These are phyloP conservation scores for Epinotia brunnichana DNA, from an alignment of 2,888 invertebrate species.

Conservation along the genomic window DNA sequence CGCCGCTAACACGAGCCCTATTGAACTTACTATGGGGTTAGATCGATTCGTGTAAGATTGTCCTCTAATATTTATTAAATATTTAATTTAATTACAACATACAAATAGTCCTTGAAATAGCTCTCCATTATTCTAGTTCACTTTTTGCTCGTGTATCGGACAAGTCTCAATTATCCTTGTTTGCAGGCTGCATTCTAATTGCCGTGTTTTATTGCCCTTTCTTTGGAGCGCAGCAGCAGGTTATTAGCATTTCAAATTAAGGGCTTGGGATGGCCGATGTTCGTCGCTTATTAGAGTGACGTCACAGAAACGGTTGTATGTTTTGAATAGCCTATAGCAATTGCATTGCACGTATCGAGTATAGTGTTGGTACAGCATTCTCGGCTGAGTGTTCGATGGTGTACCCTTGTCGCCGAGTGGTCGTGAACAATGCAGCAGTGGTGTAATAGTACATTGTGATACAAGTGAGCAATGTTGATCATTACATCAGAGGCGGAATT, in stretches of 20 bases:
- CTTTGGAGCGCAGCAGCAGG: neutral
- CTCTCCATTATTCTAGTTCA: neutral
- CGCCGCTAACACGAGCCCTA: too few species aligned
- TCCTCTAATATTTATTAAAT: too few species aligned
- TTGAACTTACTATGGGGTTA: too few species aligned
- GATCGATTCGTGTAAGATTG: too few species aligned
- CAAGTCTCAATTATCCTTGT: neutral
- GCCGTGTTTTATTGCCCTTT: constrained; percentile 10
- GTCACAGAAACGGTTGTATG: neutral
- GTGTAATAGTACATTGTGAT: too few species aligned
- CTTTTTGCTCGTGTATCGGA: neutral
- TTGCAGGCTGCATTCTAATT: constrained; percentile 10
- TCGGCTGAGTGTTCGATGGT: too few species aligned
- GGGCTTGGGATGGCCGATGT: neutral
- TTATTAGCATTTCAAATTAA: constrained; percentile 20
- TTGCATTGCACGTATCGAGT: neutral
- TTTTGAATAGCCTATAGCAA: neutral
- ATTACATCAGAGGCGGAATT: too few species aligned
- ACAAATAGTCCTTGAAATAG: too few species aligned
- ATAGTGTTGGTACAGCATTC: neutral
- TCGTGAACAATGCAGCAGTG: too few species aligned
- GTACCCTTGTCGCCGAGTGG: too few species aligned
- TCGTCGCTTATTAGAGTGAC: constrained; percentile 6
- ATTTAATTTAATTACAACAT: too few species aligned
- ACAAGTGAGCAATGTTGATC: too few species aligned